Conservation (phyloP, 2,888 invertebrate species). For the Yponomeuta malinellus region DNA sequence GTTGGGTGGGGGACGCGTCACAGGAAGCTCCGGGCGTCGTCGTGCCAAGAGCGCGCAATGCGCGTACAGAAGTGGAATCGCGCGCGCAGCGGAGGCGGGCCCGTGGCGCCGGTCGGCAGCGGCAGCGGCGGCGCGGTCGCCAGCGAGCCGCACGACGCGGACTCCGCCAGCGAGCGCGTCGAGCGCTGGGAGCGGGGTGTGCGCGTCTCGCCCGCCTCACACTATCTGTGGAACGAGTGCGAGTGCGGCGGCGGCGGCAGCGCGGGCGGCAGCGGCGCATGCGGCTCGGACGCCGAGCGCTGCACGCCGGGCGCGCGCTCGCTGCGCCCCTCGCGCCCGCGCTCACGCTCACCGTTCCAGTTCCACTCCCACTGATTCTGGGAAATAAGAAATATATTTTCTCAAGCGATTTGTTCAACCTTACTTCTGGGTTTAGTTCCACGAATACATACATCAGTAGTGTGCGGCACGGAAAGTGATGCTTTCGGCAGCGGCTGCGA, state of each 20-base stretch:
- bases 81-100: conserved; percentile 45
- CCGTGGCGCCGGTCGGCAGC: conserved; percentile 66
- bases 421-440: not conserved
- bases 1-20: conserved; percentile 50
- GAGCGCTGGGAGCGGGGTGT: conserved; percentile 58
- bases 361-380: conserved; percentile 61
- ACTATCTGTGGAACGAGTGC: conserved; percentile 67
- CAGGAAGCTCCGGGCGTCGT: conserved; percentile 59
- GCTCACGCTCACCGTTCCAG: conserved; percentile 49
- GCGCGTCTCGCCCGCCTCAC: conserved; percentile 72
- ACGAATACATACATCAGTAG: conserved; percentile 43
- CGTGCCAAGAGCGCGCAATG: conserved; percentile 48
- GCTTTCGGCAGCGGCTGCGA: conserved; percentile 57
- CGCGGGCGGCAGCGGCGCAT: conserved; percentile 70
- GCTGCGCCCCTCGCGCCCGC: conserved; percentile 36
- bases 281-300: conserved; percentile 78
- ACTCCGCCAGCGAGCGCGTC: conserved; percentile 71
- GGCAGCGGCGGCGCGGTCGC: conserved; percentile 49
- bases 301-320: conserved; percentile 68
- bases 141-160: conserved; percentile 62
- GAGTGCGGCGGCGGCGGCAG: conserved; percentile 72
- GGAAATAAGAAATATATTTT: not conserved
- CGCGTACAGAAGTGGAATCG: conserved; percentile 68
- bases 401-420: no score
- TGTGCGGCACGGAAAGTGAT: conserved; percentile 61